A percentile compares a stretch with the other conserved stretches of the same genome.
Conservation (phyloP, 2,113 vertebrate species). For the Colius striatus region DNA sequence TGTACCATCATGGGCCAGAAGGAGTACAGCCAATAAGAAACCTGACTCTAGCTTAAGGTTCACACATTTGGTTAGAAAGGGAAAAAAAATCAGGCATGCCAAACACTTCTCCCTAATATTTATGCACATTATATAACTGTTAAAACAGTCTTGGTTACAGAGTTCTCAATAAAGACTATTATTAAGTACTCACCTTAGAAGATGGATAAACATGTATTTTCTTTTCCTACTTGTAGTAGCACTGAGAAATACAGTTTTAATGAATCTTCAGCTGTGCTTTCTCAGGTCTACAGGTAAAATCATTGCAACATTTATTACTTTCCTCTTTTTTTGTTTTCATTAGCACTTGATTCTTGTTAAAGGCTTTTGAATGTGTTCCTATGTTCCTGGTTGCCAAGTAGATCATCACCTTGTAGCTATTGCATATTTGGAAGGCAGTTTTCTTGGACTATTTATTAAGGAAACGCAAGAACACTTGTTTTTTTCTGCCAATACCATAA, state of each 20-base stretch:
- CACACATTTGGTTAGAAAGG: background rate
- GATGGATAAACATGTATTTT: background rate
- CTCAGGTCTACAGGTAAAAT: background rate
- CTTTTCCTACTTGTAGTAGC: background rate
- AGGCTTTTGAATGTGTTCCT: background rate
- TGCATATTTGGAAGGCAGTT: background rate
- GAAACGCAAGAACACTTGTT: background rate
- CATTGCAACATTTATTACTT: background rate
- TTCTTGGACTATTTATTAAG: background rate
- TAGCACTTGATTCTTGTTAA: background rate
- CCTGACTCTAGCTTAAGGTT: background rate
- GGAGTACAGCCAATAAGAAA: constrained; percentile 24
- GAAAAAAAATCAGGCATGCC: background rate
- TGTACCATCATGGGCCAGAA: background rate
- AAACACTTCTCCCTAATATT: background rate
- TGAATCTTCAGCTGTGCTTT: background rate
- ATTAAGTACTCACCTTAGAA: background rate
- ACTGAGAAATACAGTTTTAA: background rate
- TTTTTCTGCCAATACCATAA: background rate
- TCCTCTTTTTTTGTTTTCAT: background rate
- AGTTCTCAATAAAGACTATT: background rate
- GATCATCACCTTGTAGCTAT: background rate
- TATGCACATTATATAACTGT: background rate
- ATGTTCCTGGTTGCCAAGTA: background rate
- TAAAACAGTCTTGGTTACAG: background rate